Conservation (phyloP, 2,797 vertebrate species). For the Muscicapa striata region DNA sequence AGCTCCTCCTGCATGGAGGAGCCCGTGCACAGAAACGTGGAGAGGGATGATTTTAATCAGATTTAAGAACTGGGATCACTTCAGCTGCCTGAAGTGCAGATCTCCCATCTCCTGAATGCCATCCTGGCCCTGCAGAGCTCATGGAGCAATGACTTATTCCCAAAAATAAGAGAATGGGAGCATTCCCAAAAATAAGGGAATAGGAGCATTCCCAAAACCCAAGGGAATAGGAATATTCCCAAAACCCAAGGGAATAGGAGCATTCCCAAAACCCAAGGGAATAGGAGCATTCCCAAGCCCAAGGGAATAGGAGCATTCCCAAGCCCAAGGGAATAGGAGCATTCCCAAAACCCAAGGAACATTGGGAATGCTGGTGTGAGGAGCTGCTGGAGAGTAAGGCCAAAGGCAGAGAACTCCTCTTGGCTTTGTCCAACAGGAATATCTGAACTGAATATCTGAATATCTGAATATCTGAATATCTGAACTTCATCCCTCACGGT, state of each 20-base stretch:
- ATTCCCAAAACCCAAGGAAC: neutral
- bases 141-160: neutral
- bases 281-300: neutral
- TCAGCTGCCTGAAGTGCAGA: neutral
- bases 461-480: neutral
- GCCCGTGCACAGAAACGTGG: rapidly evolving
- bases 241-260: neutral
- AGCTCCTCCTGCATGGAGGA: neutral
- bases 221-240: neutral
- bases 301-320: too few relatives aligned
- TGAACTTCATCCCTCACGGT: neutral
- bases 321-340: too few relatives aligned
- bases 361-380: neutral
- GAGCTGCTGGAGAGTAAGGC: neutral
- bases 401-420: neutral
- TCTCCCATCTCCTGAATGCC: neutral
- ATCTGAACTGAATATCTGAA: neutral
- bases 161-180: neutral
- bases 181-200: too few relatives aligned
- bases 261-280: neutral
- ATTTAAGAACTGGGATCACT: neutral
- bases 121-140: neutral
- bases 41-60: neutral
- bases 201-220: too few relatives aligned
- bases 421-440: neutral